Percentiles rank a stretch among this genome's conserved stretches.
Evolutionary conservation across 64 coral and sea anemone genomes (phyloP).

Genomic region (Actinia tenebrosa): DNA sequence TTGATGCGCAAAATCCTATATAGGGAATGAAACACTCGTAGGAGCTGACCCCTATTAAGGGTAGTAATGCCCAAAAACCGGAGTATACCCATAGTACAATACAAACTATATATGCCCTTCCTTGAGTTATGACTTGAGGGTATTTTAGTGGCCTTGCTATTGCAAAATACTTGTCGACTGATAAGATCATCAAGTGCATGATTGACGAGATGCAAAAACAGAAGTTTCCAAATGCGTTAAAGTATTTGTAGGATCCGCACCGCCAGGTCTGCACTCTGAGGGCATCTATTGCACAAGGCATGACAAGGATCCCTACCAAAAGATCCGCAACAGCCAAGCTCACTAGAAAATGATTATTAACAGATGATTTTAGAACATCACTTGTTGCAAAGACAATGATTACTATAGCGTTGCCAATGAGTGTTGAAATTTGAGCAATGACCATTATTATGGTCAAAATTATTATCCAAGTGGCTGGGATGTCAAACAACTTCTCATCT

Average conservation of each 20-base stretch:
- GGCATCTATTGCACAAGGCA: slow-evolving; percentile 64
- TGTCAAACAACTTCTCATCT: slow-evolving; percentile 27
- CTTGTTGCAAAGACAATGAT: slow-evolving; percentile 27
- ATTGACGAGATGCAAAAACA: slow-evolving; percentile 83
- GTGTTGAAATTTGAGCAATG: slow-evolving; percentile 22
- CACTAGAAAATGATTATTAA: slow-evolving; percentile 54
- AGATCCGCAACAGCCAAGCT: slow-evolving; percentile 63
- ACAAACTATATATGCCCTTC: slow-evolving; percentile 29
- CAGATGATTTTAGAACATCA: slow-evolving; percentile 17
- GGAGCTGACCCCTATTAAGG: slow-evolving; percentile 63
- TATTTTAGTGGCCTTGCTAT: slow-evolving; percentile 60
- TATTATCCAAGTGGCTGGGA: slow-evolving; percentile 24
- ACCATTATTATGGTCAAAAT: slow-evolving; percentile 12
- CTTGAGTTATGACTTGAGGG: slow-evolving; percentile 31
- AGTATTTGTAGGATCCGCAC: slow-evolving; percentile 43
- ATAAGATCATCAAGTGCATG: slow-evolving; percentile 81
- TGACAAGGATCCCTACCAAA: slow-evolving; percentile 50
- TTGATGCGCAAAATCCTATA: slow-evolving; percentile 36
- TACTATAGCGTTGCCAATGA: slow-evolving; percentile 42
- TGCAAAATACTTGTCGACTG: slow-evolving; percentile 64
- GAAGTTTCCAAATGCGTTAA: slow-evolving; percentile 76
- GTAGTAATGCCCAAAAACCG: slow-evolving; percentile 50
- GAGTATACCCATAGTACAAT: slow-evolving; percentile 57
- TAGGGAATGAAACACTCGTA: slow-evolving; percentile 76
- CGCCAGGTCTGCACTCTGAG: slow-evolving; percentile 49